Conservation (phyloP, 37 sponge, comb jelly and placozoan genomes). For the Haliclona indistincta region DNA sequence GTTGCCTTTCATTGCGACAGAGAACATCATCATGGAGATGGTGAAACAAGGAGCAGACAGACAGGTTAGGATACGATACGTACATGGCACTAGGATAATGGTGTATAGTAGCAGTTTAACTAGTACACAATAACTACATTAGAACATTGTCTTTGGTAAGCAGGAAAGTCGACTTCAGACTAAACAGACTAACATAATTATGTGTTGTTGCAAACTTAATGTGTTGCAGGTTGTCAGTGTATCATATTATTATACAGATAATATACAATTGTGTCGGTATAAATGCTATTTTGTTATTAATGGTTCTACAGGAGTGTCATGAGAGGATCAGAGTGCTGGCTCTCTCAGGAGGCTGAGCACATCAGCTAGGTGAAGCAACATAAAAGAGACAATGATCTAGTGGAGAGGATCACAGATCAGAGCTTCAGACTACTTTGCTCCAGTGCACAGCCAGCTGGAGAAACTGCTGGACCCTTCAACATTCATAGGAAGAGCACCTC, state of each 20-base stretch:
- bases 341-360: conserved; percentile 76
- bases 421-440: conserved; percentile 79
- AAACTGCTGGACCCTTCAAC: conserved; percentile 77
- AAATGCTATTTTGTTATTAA: background rate
- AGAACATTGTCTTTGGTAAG: too few species aligned
- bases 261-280: too few species aligned
- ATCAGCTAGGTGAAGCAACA: conserved; percentile 87
- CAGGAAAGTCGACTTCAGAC: too few species aligned
- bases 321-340: conserved; percentile 90
- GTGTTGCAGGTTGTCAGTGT: too few species aligned
- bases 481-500: conserved; percentile 91
- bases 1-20: conserved; percentile 96
- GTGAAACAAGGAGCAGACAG: conserved; percentile 91
- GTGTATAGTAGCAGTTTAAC: too few species aligned
- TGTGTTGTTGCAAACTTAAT: too few species aligned
- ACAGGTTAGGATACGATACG: too few species aligned
- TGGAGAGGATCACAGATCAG: conserved; percentile 69
- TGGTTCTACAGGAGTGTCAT: conserved; percentile 94
- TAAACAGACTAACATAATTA: too few species aligned
- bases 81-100: too few species aligned
- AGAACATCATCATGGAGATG: conserved; percentile 96
- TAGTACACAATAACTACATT: too few species aligned
- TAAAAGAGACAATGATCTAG: conserved; percentile 88
- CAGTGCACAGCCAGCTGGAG: conserved; percentile 68
- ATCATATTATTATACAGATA: too few species aligned